Conservation (phyloP, 2,888 invertebrate species). For the Agrochola circellaris region DNA sequence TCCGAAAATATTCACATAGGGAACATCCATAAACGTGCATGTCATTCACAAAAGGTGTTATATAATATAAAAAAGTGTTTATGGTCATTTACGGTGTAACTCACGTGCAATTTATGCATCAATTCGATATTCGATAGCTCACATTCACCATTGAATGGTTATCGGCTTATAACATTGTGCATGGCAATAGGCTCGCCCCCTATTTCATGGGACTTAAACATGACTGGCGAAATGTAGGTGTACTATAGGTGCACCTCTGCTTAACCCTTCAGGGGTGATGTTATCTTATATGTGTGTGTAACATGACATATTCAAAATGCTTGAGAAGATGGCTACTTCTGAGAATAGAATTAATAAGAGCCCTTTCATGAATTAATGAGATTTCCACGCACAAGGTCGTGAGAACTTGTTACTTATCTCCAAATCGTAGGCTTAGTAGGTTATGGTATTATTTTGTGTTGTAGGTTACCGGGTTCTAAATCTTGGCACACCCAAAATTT, state of each 20-base stretch:
- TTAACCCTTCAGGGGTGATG: neutral
- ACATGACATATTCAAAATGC: neutral
- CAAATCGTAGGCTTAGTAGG: conserved; percentile 38
- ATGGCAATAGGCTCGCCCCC: neutral
- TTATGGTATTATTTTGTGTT: conserved; percentile 15
- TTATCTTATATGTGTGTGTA: neutral
- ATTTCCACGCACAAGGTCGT: conserved; percentile 45
- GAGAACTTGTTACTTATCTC: conserved; percentile 40
- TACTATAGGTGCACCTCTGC: neutral
- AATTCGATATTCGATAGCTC: conserved; percentile 4
- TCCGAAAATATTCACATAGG: neutral
- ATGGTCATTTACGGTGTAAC: neutral
- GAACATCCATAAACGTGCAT: conserved; percentile 8
- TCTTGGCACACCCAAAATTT: conserved; percentile 6
- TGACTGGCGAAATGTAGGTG: neutral
- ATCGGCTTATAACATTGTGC: neutral
- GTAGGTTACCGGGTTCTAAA: conserved; percentile 45
- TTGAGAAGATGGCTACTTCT: conserved; percentile 6
- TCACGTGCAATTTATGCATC: neutral
- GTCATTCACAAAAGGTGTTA: neutral
- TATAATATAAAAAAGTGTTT: neutral
- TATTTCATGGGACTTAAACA: neutral
- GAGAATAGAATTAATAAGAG: neutral
- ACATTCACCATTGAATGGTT: conserved; percentile 1
- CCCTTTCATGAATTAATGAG: conserved; percentile 21